phyloP scores from a whole-genome alignment of 2,888 invertebrate genomes.

The Pharmacophagus antenor region DNA sequence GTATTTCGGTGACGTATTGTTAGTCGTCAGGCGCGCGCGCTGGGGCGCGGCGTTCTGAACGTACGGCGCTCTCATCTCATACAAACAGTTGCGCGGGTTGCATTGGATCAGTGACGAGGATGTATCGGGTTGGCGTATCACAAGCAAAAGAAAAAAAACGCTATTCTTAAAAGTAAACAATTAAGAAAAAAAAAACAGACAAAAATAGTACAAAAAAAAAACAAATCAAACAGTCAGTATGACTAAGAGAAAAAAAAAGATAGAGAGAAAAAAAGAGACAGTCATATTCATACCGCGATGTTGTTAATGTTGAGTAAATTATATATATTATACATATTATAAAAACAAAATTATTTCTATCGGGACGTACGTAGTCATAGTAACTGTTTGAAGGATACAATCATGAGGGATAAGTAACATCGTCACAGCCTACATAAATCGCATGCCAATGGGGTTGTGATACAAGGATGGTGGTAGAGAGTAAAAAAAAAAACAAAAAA shows the following conservation, averaged over 20 bases:
- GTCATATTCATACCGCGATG: conserved; percentile 77
- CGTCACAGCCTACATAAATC: conserved; percentile 73
- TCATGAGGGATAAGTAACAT: conserved; percentile 76
- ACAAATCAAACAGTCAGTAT: conserved; percentile 81
- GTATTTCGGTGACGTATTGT: conserved; percentile 61
- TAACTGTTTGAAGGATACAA: conserved; percentile 70
- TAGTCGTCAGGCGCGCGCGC: conserved; percentile 54
- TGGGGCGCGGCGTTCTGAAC: conserved; percentile 42
- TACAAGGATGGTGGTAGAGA: conserved; percentile 45
- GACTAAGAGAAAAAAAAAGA: conserved; percentile 75
- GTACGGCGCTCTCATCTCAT: conserved; percentile 46
- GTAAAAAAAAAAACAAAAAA: conserved; percentile 41
- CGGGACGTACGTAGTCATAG: conserved; percentile 66
- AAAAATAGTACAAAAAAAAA: conserved; percentile 50
- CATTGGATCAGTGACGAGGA: conserved; percentile 71
- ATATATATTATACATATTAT: conserved; percentile 29
- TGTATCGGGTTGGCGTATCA: conserved; percentile 73
- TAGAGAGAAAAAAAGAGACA: conserved; percentile 61
- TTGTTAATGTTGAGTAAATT: conserved; percentile 61
- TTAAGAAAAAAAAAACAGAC: conserved; percentile 50
- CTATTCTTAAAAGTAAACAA: conserved; percentile 59
- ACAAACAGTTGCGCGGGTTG: conserved; percentile 58
- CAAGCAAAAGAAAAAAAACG: conserved; percentile 76
- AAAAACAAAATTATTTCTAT: conserved; percentile 39
- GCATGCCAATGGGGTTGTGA: conserved; percentile 68